Evolutionary conservation across 2,113 vertebrate genomes (phyloP), one percentile per base, ranked within the genome.

Genomic region (Atrichornis clamosus): DNA sequence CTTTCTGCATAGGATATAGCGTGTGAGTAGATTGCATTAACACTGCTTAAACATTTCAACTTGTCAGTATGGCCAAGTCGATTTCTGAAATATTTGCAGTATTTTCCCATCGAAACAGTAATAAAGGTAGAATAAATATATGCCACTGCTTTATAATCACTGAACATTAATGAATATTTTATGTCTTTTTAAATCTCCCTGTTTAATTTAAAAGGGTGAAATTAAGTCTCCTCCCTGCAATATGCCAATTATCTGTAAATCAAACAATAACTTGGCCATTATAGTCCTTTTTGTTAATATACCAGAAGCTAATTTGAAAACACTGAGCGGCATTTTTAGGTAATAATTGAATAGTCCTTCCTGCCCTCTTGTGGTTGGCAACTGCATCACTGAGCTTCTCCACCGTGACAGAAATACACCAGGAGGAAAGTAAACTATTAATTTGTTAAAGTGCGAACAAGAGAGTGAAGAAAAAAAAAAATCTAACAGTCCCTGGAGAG

Each of bases 141-240:
- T 98, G 98, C 96, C 97, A 98, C 98, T 98, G 97, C 98, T 98
- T 98, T 98, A 98, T 98, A 98, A 98, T 98, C 98, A 98, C 98
- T 98, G 97, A 97, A 97, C 98, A 98, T 98, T 98, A 98, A 98
- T 99, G 98, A 99, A 99, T 99, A 98, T 99, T 99, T 99, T 98
- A 99, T 99, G 97, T 98, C 97, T 98, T 98, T 98, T 98, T 98
- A 99, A 99, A 99, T 98, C 98, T 98, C 98, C 98, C 98, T 99
- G 98, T 99, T 99, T 99, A 99, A 98, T 98, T 99, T 99, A 98
- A 98, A 98, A 98, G 98, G 97, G 97, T 98, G 98, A 98, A 98
- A 99, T 98, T 98, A 98, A 99, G 98, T 98, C 97, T 98, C 98
- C 98, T 98, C 97, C 97, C 97, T 97, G 97, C 98, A 97, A 98